A percentile compares a stretch with the other conserved stretches of the same genome.
Evolutionary conservation across 2,797 vertebrate species (phyloP).

Genomic region (Capromys pilorides): DNA sequence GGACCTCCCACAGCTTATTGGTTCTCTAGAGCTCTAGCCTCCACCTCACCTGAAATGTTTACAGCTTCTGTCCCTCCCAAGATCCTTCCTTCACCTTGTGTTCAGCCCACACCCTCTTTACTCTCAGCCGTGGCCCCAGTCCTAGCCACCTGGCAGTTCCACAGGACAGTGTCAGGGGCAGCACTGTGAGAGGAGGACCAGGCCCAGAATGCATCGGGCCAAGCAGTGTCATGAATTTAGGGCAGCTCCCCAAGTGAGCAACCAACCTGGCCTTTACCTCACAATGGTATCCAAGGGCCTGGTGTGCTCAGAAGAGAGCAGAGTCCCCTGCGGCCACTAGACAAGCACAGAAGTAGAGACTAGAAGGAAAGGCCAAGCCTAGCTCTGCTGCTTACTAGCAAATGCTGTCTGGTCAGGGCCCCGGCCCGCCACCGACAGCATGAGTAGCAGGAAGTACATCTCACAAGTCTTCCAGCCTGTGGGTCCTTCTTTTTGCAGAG

Average conservation of each 20-base stretch:
- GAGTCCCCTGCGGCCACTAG: not conserved
- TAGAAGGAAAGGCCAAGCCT: not conserved
- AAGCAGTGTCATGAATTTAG: not conserved
- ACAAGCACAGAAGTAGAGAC: not conserved
- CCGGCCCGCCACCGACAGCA: not conserved
- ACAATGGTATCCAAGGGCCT: constrained; percentile 57
- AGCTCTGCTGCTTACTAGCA: not conserved
- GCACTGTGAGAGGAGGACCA: not conserved
- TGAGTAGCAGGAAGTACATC: not conserved
- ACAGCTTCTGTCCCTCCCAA: not conserved
- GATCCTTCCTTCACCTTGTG: not conserved
- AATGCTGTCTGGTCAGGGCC: not conserved
- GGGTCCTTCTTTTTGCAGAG: not conserved
- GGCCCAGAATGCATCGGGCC: not conserved
- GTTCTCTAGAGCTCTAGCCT: not conserved
- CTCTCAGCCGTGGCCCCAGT: not conserved
- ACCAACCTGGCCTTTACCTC: constrained; percentile 39
- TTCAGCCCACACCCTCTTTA: constrained; percentile 5
- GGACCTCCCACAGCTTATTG: not conserved
- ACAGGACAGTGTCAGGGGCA: not conserved
- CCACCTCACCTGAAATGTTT: not conserved
- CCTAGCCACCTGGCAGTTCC: not conserved
- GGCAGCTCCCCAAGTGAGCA: not conserved
- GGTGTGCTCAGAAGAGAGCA: not conserved
- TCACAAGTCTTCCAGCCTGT: not conserved